These are phyloP conservation scores for Danaus plexippus DNA, from an alignment of 1,140 invertebrate species.

Conservation along the genomic window DNA sequence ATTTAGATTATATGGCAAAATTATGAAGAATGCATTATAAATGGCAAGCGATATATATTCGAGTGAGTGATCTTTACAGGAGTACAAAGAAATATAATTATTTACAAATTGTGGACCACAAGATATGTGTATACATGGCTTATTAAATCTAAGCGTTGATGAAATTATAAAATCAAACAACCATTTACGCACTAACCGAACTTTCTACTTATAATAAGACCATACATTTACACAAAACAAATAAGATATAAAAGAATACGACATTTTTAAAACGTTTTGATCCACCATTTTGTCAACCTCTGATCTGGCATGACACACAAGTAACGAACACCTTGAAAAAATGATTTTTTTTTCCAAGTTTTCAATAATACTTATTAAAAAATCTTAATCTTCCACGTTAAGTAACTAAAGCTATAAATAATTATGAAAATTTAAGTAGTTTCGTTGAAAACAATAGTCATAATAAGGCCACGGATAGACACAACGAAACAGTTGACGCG, in stretches of 20 bases:
- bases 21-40: constrained; percentile 15
- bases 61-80: constrained; percentile 14
- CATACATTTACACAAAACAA: constrained; percentile 24
- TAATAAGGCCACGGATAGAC: too few species aligned
- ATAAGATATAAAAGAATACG: constrained; percentile 7
- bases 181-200: constrained; percentile 14
- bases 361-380: too few species aligned
- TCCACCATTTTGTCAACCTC: too few species aligned
- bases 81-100: constrained; percentile 27
- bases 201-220: background rate
- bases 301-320: too few species aligned
- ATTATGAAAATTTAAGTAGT: too few species aligned
- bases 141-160: constrained; percentile 9
- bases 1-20: constrained; percentile 9
- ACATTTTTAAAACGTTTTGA: too few species aligned
- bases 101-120: constrained; percentile 43
- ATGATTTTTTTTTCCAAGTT: too few species aligned
- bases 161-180: constrained; percentile 21
- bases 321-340: too few species aligned
- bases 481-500: too few species aligned
- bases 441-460: too few species aligned
- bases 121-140: constrained; percentile 12
- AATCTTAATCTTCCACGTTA: too few species aligned
- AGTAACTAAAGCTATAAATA: too few species aligned
- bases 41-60: constrained; percentile 42